Base-by-base conservation (phyloP, 2,888 invertebrate species). In the Cancer borealis region DNA sequence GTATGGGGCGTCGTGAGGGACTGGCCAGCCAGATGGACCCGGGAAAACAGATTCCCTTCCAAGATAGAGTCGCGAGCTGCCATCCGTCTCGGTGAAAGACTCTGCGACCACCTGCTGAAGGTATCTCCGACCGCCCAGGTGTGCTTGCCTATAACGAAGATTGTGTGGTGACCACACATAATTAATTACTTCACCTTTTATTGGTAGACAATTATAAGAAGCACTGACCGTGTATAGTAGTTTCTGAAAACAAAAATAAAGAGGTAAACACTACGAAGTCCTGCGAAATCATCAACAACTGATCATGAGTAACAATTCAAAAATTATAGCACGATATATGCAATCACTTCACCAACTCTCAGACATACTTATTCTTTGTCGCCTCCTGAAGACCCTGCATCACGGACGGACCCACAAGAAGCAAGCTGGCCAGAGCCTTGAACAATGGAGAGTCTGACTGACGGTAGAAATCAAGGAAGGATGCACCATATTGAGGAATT, bases 1-100 rank as follows among this genome's bases (percentile, higher is more conserved):
- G 79, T 93, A 95, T 39, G 95, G 95, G 14, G 93, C 95, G 93
- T 93, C 93, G 79, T 95, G 95, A 49, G 95, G 91, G 14, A 92
- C 46, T 47, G 93, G 95, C 95, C 93, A 95, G 45, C 60, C 93
- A 14, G 84, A 73, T 17, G 84, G 91, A 17, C 47, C 95, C 5
- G 93, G 93, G 10, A 95, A 92, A 45, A 92, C 46, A n/a, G 66
- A 54, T 87, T 93, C 91, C 17, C 95, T 17, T 4, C 90, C 87
- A 10, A 95, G 21, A 88, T 93, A 95, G 4, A 95, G 92, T 10
- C 46, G 47, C 10, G 91, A 87, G 49, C 66, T 93, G 84, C 94
- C 94, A 39, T 94, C 94, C 6, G 45, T 45, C 14, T 84, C 26
- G 8, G 92, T 94, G 93, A 93, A 94, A 17, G 79, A 3, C 30